Evolutionary conservation across 2,888 invertebrate species (phyloP).

Genomic region (Oligia strigilis): DNA sequence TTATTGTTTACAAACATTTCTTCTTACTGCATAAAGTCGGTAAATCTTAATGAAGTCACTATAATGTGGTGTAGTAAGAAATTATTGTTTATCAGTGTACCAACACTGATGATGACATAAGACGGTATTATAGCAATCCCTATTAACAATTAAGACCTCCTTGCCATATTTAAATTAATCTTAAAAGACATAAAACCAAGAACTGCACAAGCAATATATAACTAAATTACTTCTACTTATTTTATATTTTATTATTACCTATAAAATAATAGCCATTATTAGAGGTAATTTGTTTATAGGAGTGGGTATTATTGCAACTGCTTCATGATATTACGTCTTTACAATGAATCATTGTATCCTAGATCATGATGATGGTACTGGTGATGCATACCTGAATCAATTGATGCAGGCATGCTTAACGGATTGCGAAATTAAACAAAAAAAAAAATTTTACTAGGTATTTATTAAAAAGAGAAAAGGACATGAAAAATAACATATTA

Average conservation of each 20-base stretch:
- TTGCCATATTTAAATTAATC: constrained; percentile 11
- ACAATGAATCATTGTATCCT: constrained; percentile 47
- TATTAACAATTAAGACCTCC: not conserved
- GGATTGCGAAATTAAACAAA: too few relatives aligned
- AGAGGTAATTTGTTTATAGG: constrained; percentile 49
- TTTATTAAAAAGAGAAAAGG: too few relatives aligned
- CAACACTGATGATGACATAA: not conserved
- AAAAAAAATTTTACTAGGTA: too few relatives aligned
- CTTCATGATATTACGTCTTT: constrained; percentile 19
- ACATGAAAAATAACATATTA: too few relatives aligned
- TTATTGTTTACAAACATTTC: too few relatives aligned
- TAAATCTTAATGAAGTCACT: too few relatives aligned
- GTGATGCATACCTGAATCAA: not conserved
- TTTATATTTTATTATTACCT: constrained; percentile 30
- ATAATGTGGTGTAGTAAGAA: too few relatives aligned
- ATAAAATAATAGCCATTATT: constrained; percentile 47
- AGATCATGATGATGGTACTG: constrained; percentile 32
- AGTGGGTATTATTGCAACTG: constrained; percentile 24
- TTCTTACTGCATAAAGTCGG: too few relatives aligned
- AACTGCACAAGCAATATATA: constrained; percentile 4
- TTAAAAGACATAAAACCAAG: not conserved
- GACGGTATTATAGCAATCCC: constrained; percentile 1
- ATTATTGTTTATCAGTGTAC: too few relatives aligned
- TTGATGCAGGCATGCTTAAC: too few relatives aligned
- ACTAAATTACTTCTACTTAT: constrained; percentile 31